Evolutionary conservation across 2,797 vertebrate genomes (phyloP).

Genomic region (Varecia variegata): DNA sequence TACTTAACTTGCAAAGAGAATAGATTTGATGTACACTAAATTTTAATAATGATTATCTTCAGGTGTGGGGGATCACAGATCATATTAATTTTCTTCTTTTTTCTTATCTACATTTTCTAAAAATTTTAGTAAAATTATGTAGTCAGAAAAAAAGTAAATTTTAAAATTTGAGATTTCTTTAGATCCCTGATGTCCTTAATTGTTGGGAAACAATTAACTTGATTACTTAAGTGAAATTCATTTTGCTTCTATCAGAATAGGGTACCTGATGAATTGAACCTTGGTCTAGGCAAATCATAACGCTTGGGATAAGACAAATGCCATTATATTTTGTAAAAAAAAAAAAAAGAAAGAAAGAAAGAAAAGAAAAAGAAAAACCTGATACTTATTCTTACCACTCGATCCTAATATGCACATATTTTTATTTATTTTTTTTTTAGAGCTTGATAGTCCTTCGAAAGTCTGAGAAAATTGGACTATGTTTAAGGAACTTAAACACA

Average conservation of each 20-base stretch:
- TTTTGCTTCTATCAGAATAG: slow-evolving; percentile 25
- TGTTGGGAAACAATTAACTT: background rate
- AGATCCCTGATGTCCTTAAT: background rate
- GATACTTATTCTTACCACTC: background rate
- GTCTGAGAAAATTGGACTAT: background rate
- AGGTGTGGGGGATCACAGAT: background rate
- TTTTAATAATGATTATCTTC: background rate
- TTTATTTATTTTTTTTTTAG: background rate
- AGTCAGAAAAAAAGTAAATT: slow-evolving; percentile 14
- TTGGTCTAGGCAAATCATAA: background rate
- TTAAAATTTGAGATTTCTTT: background rate
- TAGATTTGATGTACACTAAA: background rate
- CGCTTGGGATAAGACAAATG: background rate
- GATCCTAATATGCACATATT: background rate
- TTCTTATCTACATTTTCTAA: background rate
- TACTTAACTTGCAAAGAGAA: background rate
- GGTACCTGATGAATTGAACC: background rate
- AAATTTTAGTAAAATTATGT: background rate
- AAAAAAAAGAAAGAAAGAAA: background rate
- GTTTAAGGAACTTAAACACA: background rate
- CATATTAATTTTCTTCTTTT: slow-evolving; percentile 27
- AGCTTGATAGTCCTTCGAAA: background rate
- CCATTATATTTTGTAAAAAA: background rate
- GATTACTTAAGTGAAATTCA: background rate
- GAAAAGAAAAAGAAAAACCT: background rate